Evolutionary conservation across 2,888 invertebrate species (phyloP).

Genomic region (Thymelicus sylvestris): DNA sequence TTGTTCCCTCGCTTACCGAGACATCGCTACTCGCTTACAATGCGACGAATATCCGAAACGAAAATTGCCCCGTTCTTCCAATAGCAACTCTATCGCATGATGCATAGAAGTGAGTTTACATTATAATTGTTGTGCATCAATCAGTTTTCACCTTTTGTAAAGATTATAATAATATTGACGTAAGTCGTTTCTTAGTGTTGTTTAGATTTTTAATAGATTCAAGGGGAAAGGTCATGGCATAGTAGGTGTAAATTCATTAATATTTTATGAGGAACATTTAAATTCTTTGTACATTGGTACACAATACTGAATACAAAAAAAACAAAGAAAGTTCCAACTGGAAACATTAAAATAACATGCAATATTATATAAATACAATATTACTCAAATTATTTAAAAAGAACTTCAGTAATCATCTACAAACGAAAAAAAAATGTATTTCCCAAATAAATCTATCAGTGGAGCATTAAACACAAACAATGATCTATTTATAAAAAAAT

Average conservation of each 20-base stretch:
- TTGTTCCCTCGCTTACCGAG: neutral
- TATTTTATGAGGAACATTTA: constrained; percentile 1
- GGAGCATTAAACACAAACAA: too few relatives aligned
- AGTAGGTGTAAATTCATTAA: neutral
- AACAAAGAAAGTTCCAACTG: too few relatives aligned
- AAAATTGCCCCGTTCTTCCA: neutral
- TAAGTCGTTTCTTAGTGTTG: constrained; percentile 5
- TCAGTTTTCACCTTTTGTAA: constrained; percentile 9
- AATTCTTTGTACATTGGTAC: neutral
- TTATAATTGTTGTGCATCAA: neutral
- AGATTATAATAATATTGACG: constrained; percentile 11
- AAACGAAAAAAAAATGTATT: too few relatives aligned
- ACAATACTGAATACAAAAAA: too few relatives aligned
- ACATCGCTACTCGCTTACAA: neutral
- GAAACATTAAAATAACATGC: too few relatives aligned
- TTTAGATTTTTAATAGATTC: constrained; percentile 11
- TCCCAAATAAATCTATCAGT: too few relatives aligned
- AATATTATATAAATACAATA: too few relatives aligned
- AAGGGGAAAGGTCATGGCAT: neutral
- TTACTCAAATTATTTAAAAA: too few relatives aligned
- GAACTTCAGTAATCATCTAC: too few relatives aligned
- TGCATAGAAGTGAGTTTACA: neutral
- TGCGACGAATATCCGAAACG: neutral
- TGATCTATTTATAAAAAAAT: too few relatives aligned
- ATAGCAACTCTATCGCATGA: neutral